Percentiles rank a stretch among this genome's conserved stretches.
phyloP scores from a whole-genome alignment of 2,888 invertebrate genomes.

The Spodoptera picta region DNA sequence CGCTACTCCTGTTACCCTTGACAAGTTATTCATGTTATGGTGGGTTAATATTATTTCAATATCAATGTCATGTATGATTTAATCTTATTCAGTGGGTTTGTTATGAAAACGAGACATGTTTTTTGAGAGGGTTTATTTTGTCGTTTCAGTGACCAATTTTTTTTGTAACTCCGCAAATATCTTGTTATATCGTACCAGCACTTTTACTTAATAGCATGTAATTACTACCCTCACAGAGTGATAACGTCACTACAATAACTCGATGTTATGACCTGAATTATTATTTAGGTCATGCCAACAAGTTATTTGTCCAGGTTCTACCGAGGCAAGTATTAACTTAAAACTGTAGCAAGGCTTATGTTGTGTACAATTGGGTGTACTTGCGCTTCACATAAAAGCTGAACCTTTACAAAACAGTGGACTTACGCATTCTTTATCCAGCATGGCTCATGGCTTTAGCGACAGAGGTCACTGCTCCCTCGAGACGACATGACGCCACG shows the following conservation, averaged over 20 bases:
- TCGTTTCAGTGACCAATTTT: constrained; percentile 1
- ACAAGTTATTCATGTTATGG: constrained; percentile 15
- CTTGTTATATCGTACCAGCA: constrained; percentile 21
- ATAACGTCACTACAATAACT: constrained; percentile 10
- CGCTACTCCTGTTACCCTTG: constrained; percentile 10
- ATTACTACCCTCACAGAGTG: constrained; percentile 22
- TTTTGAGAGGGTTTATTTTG: neutral
- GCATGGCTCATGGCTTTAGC: constrained; percentile 68
- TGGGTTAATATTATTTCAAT: neutral
- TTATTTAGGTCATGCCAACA: constrained; percentile 18
- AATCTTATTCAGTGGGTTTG: too few species aligned
- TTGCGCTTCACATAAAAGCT: constrained; percentile 15
- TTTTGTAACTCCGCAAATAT: neutral
- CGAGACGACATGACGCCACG: constrained; percentile 72
- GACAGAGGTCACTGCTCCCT: constrained; percentile 75
- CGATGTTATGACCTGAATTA: neutral
- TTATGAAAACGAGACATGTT: constrained; percentile 3
- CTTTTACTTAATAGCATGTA: constrained; percentile 17
- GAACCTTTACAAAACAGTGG: constrained; percentile 29
- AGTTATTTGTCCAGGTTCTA: constrained; percentile 7
- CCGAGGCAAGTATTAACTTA: neutral
- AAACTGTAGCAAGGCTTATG: neutral
- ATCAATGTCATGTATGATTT: too few species aligned
- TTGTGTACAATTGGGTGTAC: constrained; percentile 5
- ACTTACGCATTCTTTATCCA: constrained; percentile 54